These are phyloP conservation scores for Bubo blakistoni DNA, from an alignment of 2,113 vertebrate genomes.

Conservation along the genomic window DNA sequence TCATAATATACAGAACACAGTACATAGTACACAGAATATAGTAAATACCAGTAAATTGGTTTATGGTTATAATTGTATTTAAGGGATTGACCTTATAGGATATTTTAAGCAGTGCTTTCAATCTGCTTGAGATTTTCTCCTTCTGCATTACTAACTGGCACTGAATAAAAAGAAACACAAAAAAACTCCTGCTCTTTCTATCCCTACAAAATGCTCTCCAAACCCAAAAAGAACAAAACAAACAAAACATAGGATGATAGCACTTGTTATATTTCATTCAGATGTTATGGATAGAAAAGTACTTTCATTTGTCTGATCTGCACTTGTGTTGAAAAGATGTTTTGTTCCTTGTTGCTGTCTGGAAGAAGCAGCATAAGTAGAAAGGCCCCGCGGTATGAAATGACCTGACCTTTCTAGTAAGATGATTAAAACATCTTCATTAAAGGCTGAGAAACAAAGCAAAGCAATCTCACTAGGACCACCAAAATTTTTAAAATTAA, in stretches of 20 bases:
- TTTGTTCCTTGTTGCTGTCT: not conserved
- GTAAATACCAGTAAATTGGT: not conserved
- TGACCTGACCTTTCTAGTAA: not conserved
- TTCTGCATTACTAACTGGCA: not conserved
- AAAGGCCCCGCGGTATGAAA: not conserved
- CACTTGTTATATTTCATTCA: conserved; percentile 22
- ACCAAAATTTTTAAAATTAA: not conserved
- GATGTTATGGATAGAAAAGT: not conserved
- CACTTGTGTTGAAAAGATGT: not conserved
- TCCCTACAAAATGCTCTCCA: not conserved
- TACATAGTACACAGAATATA: not conserved
- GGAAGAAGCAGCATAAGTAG: not conserved
- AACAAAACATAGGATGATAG: not conserved
- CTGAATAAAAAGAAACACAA: not conserved
- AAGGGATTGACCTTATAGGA: not conserved
- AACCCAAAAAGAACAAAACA: not conserved
- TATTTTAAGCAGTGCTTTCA: not conserved
- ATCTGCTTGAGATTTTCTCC: not conserved
- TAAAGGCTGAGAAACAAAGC: not conserved
- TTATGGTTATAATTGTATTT: not conserved
- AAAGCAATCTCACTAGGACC: not conserved
- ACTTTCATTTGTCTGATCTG: not conserved
- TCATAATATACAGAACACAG: not conserved
- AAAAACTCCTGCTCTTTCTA: not conserved
- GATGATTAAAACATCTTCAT: not conserved